These are phyloP conservation scores for Octomys mimax DNA, from an alignment of 2,797 vertebrate species.

Conservation along the genomic window DNA sequence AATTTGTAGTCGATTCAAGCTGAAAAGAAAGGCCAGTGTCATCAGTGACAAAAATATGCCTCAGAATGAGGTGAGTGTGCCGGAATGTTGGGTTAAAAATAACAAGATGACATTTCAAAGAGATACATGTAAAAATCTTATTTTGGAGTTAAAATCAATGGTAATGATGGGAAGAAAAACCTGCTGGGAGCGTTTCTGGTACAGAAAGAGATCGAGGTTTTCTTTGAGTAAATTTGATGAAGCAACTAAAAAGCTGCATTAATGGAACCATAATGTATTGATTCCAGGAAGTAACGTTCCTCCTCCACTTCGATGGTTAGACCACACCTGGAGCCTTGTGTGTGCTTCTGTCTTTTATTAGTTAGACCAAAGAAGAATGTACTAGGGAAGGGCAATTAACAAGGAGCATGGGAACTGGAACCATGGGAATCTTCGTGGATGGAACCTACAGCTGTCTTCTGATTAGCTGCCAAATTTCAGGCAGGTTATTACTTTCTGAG, in stretches of 20 bases:
- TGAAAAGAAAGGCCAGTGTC: slow-evolving; percentile 29
- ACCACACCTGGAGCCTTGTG: neutral
- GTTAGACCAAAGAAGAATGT: neutral
- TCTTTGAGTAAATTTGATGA: slow-evolving; percentile 45
- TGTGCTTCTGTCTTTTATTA: neutral
- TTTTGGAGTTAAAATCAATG: slow-evolving; percentile 61
- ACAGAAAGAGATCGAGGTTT: slow-evolving; percentile 52
- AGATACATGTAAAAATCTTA: slow-evolving; percentile 72
- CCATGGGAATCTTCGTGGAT: neutral
- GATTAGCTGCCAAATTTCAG: neutral
- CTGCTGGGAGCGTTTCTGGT: slow-evolving; percentile 27
- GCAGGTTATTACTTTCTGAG: neutral
- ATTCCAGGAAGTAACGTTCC: neutral
- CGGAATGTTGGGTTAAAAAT: slow-evolving; percentile 68
- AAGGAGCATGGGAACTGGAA: neutral
- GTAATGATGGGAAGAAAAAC: slow-evolving; percentile 30
- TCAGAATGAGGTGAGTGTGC: slow-evolving; percentile 25
- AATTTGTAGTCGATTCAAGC: neutral
- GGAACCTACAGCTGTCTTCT: neutral
- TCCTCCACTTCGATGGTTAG: neutral
- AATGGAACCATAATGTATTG: neutral
- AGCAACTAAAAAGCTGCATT: slow-evolving; percentile 17
- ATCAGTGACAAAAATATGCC: slow-evolving; percentile 42
- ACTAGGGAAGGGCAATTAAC: neutral
- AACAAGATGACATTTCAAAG: slow-evolving; percentile 70